Evolutionary conservation across 1,140 invertebrate genomes (phyloP), one percentile per base, ranked within the genome.

Genomic region (Heliconius hewitsoni): DNA sequence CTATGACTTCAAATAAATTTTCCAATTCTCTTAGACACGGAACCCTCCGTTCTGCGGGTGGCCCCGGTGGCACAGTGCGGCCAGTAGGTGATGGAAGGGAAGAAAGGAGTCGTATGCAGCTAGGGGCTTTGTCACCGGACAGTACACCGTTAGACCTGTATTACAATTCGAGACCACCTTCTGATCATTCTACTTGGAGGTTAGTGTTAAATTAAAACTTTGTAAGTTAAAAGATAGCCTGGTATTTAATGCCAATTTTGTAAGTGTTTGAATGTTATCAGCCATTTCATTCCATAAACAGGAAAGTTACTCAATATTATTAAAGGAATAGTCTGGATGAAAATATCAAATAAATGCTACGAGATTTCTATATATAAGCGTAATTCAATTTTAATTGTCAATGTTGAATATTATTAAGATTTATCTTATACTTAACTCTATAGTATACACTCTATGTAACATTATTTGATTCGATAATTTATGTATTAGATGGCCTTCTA

Each of bases 61-160:
- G 86, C 19, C 89, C 89, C 1, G 88, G 90, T 1, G 84, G 87
- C 8, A 81, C 84, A 0, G 87, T 94, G 27, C 84, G 91, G 3
- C 91, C 92, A 0, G 92, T 91, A 1, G 97, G 97, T 13, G 97
- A 97, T 84, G 97, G 96, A 6, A 94, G 97, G n/a, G 97, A 97
- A 75, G 97, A 97, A 11, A 95, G 97, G 71, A 97, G 97, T 37
- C 95, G 97, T 52, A 92, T 98, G 57, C 97, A 96, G 34, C 92
- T 97, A 5, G 96, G 97, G 18, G 95, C 96, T 74, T 93, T 95
- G 77, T 96, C 91, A 89, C 96, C 89, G 4, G 96, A 96, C 81
- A 96, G 96, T 60, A 97, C 97, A 78, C 97, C 97, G 19, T 90
- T 96, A 42, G 97, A 98, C 90, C 94, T 98, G 37, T 98, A 98